Conservation (phyloP, 2,113 vertebrate genomes). For the Leuciscus idus region DNA sequence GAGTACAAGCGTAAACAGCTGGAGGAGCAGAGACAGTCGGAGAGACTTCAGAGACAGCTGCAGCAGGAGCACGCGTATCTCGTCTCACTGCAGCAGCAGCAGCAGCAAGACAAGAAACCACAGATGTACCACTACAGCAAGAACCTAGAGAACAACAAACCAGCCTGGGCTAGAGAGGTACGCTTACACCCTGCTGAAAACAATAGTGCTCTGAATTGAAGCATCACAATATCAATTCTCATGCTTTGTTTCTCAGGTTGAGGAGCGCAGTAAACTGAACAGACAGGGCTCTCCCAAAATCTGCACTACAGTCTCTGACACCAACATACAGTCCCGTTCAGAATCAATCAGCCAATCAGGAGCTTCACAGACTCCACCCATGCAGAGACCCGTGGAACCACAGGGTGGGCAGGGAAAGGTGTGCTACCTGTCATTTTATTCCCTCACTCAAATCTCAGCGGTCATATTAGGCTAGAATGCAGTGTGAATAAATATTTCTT, state of each 20-base stretch:
- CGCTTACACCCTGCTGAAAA: background rate
- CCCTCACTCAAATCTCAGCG: background rate
- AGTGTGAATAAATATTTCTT: no score
- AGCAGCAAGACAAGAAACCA: slow-evolving; percentile 83
- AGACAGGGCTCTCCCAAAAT: slow-evolving; percentile 88
- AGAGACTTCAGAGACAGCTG: slow-evolving; percentile 89
- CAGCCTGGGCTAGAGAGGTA: slow-evolving; percentile 91
- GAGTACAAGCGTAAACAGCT: slow-evolving; percentile 94
- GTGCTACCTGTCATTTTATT: slow-evolving; percentile 46
- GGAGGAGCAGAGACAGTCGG: slow-evolving; percentile 91
- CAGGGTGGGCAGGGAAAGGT: slow-evolving; percentile 93
- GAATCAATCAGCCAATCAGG: slow-evolving; percentile 79
- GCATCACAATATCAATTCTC: background rate
- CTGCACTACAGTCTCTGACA: slow-evolving; percentile 82
- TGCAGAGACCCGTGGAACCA: slow-evolving; percentile 91
- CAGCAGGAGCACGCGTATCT: slow-evolving; percentile 94
- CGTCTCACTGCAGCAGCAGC: slow-evolving; percentile 87
- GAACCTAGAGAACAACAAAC: slow-evolving; percentile 85
- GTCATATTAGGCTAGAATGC: no score
- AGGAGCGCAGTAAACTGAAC: slow-evolving; percentile 89
- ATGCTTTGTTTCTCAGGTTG: slow-evolving; percentile 75
- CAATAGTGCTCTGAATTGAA: background rate
- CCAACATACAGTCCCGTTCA: slow-evolving; percentile 79
- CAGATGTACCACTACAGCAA: slow-evolving; percentile 89
- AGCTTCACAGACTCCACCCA: slow-evolving; percentile 87